Base-by-base conservation (phyloP, 2,888 invertebrate species). In the Tenthredo amoena region DNA sequence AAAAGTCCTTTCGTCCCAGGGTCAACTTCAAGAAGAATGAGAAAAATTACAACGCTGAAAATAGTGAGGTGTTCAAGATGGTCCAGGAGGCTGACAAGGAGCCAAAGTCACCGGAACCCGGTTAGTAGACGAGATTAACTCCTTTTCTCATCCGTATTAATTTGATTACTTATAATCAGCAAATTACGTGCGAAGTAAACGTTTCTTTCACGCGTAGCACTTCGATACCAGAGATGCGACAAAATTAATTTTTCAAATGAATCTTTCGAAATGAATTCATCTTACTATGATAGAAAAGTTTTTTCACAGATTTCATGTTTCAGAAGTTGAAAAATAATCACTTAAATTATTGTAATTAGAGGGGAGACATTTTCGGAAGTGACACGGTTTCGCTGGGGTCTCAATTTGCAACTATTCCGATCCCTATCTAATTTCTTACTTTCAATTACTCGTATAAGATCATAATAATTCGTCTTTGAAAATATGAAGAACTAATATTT, bases 1-100 rank as follows among this genome's bases (percentile, higher is more conserved):
- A 86, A 86, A 87, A 84, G 86, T 86, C 84, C 31, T 71, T 85
- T 86, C 86, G 83, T 92, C 93, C 65, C 95, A 98, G 98, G 91
- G 98, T 98, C 50, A 98, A 98, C 94, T 98, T 98, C 95, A 98
- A 98, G 96, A 98, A 98, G 94, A 98, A 98, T 94, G 98, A 98
- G 94, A 98, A 97, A 94, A 96, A 96, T 88, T 98, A 98, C 94
- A 97, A 97, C 92, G 95, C 97, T 85, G 96, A 97, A 89, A 97
- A 97, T 93, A 98, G 98, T 92, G 98, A 98, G 90, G 98, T 98
- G 58, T 96, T 97, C 94, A 97, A 97, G 94, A 98, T 98, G 95
- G 96, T 98, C 86, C 97, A 98, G 93, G 98, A 98, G 93, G 97
- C 97, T 89, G 97, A 98, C 93, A 97, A 96, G 91, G 97, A 97